Conservation (phyloP, 2,113 vertebrate species). For the Zosterops borbonicus region DNA sequence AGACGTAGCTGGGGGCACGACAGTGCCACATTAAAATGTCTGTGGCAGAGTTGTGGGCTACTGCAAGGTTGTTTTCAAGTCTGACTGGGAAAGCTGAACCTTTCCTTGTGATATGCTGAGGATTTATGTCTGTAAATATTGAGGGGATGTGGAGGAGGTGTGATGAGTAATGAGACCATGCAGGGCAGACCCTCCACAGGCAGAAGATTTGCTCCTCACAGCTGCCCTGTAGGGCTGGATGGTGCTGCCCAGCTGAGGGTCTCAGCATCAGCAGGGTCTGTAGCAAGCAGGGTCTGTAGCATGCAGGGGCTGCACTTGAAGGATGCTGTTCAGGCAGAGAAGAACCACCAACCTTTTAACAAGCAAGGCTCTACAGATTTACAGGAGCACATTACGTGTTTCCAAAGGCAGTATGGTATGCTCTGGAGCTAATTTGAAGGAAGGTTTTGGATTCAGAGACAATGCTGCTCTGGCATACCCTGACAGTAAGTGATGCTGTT, state of each 20-base stretch:
- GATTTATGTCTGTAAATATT: conserved; percentile 10
- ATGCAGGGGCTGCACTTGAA: accelerated
- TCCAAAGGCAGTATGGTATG: not conserved
- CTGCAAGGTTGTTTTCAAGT: not conserved
- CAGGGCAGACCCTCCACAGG: not conserved
- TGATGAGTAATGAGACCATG: not conserved
- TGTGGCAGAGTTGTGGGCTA: not conserved
- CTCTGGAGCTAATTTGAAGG: not conserved
- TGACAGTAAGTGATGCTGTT: not conserved
- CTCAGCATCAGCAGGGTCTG: accelerated
- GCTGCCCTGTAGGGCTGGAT: not conserved
- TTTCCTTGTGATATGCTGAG: not conserved
- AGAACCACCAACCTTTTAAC: not conserved
- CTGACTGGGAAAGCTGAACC: not conserved
- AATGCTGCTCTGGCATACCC: not conserved
- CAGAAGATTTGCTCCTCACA: accelerated
- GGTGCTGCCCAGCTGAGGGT: not conserved
- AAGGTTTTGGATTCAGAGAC: not conserved
- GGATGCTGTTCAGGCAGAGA: not conserved
- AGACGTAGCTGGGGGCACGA: accelerated
- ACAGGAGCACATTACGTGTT: not conserved
- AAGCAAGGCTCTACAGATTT: not conserved
- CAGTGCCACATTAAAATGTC: not conserved
- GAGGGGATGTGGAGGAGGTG: not conserved
- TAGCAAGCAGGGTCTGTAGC: not conserved